Percentiles rank a stretch among this genome's conserved stretches.
Conservation (phyloP, 2,888 invertebrate species). For the Microctonus hyperodae region DNA sequence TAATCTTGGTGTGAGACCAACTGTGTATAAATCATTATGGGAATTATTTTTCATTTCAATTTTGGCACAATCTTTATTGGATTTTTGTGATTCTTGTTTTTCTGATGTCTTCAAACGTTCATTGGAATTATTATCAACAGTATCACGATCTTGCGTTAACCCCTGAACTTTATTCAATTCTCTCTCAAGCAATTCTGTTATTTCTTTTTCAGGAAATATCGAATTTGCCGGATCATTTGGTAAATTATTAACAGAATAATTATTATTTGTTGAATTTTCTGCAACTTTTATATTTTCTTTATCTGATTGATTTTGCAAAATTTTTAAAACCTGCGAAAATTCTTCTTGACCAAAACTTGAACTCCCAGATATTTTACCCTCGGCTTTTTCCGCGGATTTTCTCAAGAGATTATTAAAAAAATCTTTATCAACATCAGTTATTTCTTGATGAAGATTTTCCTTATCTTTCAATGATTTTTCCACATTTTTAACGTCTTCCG, state of each 20-base stretch:
- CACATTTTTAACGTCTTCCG: conserved; percentile 47
- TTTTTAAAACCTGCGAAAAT: conserved; percentile 57
- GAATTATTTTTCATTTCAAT: conserved; percentile 46
- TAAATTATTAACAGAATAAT: not conserved
- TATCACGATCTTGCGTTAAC: conserved; percentile 42
- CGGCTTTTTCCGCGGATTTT: conserved; percentile 50
- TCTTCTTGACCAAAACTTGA: conserved; percentile 60
- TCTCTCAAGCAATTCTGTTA: conserved; percentile 54
- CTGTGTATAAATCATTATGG: conserved; percentile 53
- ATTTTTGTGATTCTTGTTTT: conserved; percentile 33
- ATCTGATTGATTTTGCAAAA: conserved; percentile 53
- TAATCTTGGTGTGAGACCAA: conserved; percentile 57
- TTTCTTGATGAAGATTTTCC: conserved; percentile 57
- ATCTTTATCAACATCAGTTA: conserved; percentile 59
- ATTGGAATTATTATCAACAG: conserved; percentile 44
- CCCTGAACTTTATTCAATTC: conserved; percentile 42
- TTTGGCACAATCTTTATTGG: conserved; percentile 11
- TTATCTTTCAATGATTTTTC: conserved; percentile 48
- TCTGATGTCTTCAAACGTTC: conserved; percentile 29
- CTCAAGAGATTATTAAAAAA: conserved; percentile 57
- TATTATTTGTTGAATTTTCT: not conserved
- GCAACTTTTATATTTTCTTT: conserved; percentile 21
- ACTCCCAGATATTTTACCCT: conserved; percentile 55
- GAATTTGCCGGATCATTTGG: conserved; percentile 55
- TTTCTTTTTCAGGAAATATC: conserved; percentile 58